Evolutionary conservation across 2,113 vertebrate species (phyloP).

Genomic region (Anguilla rostrata): DNA sequence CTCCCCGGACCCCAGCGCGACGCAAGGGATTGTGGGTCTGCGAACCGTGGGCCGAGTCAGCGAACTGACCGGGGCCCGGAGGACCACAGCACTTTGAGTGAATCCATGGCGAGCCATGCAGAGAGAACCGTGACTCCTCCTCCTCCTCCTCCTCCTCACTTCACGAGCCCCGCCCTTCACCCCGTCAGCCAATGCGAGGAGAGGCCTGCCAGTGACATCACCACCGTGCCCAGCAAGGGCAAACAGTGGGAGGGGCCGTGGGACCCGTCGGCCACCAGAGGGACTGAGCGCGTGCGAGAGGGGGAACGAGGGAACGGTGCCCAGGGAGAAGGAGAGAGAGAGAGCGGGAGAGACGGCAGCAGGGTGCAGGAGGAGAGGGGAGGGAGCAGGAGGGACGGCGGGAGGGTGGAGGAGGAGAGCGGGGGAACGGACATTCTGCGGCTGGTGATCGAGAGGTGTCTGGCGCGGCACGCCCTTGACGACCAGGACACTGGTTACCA

Average conservation of each 20-base stretch:
- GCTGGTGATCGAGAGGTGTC: slow-evolving; percentile 23
- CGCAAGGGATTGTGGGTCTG: background rate
- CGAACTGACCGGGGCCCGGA: background rate
- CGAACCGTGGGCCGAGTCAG: background rate
- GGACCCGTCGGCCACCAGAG: background rate
- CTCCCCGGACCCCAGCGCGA: background rate
- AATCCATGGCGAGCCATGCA: background rate
- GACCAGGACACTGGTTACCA: slow-evolving; percentile 37
- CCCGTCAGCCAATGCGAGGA: background rate
- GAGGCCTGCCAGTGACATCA: background rate
- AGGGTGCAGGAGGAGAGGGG: background rate
- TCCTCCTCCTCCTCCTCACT: background rate
- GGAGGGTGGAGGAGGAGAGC: background rate
- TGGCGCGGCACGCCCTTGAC: background rate
- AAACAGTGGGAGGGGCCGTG: slow-evolving; percentile 7
- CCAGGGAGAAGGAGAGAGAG: background rate
- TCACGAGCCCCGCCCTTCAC: background rate
- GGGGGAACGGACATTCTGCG: slow-evolving; percentile 22
- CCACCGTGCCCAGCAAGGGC: background rate
- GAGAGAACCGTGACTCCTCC: background rate
- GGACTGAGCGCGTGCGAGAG: background rate
- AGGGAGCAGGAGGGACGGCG: no score
- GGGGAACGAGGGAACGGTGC: background rate
- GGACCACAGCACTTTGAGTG: background rate
- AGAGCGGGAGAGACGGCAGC: background rate